Base-by-base conservation (phyloP, 2,888 invertebrate species). In the Pyralis farinalis region DNA sequence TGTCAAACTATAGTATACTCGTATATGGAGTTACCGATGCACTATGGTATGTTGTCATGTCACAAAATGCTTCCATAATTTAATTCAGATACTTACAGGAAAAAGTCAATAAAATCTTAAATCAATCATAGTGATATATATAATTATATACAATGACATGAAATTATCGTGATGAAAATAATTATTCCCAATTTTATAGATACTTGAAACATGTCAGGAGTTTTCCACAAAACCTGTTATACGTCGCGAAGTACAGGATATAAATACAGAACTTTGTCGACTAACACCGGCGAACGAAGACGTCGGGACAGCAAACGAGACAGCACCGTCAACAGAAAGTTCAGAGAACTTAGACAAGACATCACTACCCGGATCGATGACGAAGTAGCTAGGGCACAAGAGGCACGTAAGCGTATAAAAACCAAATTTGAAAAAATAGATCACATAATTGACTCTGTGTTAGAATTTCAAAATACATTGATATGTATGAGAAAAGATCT, bases 241-340 rank as follows among this genome's bases (percentile, higher is more conserved):
- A 84, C 78, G 1, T 54, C 80, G 0, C 71, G 85, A 0, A 78
- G 72, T 37, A 47, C 75, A 1, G 85, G 83, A 1, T 85, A 86
- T 50, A 85, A 86, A 40, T 85, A 82, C 43, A 68, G 85, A 1
- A 83, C 81, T 1, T 51, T 82, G 1, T 76, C 85, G 1, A 85
- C 84, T 0, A 85, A 83, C 40, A 86, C 85, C 0, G 84, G 80
- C 0, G 67, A 71, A 1, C 61, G 55, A 12, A 71, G 55, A 34
- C 56, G 49, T 6, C 50, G 69, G 7, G 58, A 71, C 22, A 55
- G 40, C 36, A 47, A 46, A 4, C 71, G 74, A 36, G 75, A 72
- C 12, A 55, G 43, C 25, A 53, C 49, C 3, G 67, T 79, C 20
- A 73, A 80, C 7, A 71, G 25, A 29, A 83, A 82, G 52, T 67